Evolutionary conservation across 2,797 vertebrate genomes (phyloP).

Genomic region (Sphaeramia orbicularis): DNA sequence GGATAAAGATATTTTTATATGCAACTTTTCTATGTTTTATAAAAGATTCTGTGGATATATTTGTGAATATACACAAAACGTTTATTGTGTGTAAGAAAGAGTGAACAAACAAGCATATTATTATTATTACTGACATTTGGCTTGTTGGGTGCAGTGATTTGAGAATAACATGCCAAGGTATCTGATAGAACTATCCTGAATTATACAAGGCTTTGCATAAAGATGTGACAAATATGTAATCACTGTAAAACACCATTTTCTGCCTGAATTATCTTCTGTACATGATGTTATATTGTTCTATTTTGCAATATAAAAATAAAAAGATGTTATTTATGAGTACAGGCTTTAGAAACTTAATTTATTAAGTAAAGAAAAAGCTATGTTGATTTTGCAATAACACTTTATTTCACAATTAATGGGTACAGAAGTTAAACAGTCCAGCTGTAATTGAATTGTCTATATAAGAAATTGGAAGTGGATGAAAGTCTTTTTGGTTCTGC

Average conservation of each 20-base stretch:
- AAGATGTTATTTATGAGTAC: slow-evolving; percentile 43
- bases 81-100: slow-evolving; percentile 2
- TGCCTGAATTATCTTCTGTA: slow-evolving; percentile 44
- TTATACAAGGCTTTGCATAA: slow-evolving; percentile 38
- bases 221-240: slow-evolving; percentile 27
- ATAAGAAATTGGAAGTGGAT: too few species aligned
- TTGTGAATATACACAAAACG: slow-evolving; percentile 20
- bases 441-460: too few species aligned
- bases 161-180: slow-evolving; percentile 27
- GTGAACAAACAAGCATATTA: slow-evolving; percentile 25
- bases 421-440: too few species aligned
- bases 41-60: slow-evolving; percentile 58
- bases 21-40: slow-evolving; percentile 78
- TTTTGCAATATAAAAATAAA: slow-evolving; percentile 63
- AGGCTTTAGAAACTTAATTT: not conserved
- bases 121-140: slow-evolving; percentile 2
- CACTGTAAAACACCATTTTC: slow-evolving; percentile 39
- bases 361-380: not conserved
- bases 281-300: slow-evolving; percentile 47
- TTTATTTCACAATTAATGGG: too few species aligned
- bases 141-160: slow-evolving; percentile 21
- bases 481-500: too few species aligned
- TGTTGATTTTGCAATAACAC: not conserved
- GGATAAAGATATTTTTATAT: slow-evolving; percentile 72
- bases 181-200: slow-evolving; percentile 30